phyloP scores from a whole-genome alignment of 2,113 vertebrate species.

The Mesitornis unicolor region DNA sequence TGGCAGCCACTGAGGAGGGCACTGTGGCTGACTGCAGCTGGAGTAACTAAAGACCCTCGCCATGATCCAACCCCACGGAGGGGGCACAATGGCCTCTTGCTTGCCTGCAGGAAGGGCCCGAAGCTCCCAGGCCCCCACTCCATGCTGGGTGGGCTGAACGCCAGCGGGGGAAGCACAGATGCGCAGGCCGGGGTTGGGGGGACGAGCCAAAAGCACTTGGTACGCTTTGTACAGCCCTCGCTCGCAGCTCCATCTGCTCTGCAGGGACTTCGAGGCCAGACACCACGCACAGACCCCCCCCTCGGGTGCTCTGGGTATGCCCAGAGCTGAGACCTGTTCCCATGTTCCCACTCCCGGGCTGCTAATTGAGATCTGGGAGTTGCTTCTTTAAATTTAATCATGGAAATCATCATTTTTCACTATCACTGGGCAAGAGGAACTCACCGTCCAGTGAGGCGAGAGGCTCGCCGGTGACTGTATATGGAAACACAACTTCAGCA shows the following conservation, averaged over 20 bases:
- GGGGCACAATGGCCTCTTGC: not conserved
- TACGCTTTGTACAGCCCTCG: accelerated
- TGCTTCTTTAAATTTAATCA: not conserved
- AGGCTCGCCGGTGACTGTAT: not conserved
- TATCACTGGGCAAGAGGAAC: not conserved
- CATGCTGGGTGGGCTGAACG: accelerated
- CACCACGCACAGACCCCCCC: accelerated
- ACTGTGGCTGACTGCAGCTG: no score
- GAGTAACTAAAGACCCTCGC: not conserved
- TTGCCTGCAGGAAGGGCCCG: not conserved
- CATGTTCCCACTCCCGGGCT: not conserved
- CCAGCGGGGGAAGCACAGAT: accelerated
- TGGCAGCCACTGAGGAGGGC: not conserved
- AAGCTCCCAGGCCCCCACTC: not conserved
- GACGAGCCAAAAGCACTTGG: not conserved
- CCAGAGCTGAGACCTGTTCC: not conserved
- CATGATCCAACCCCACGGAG: accelerated
- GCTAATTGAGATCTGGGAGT: not conserved
- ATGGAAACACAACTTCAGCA: not conserved
- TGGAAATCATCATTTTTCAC: not conserved
- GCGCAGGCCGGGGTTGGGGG: not conserved
- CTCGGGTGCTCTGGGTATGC: accelerated
- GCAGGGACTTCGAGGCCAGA: not conserved
- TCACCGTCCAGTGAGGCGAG: not conserved
- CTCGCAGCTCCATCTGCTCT: not conserved